Evolutionary conservation across 1,140 invertebrate species (phyloP).

Genomic region (Scaptomyza hsui): DNA sequence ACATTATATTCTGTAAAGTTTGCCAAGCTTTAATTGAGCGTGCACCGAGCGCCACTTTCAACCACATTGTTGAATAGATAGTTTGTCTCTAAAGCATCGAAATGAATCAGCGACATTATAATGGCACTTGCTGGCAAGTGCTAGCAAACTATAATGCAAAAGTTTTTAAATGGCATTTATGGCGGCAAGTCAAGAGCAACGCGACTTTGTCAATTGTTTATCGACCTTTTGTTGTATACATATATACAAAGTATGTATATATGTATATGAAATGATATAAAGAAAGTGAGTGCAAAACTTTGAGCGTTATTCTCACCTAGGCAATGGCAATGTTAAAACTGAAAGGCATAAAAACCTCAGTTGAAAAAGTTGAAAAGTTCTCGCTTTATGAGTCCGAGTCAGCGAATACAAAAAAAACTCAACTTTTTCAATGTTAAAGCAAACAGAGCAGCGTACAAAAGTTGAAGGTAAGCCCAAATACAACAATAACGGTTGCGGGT

Average conservation of each 20-base stretch:
- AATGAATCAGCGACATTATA: conserved; percentile 51
- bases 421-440: conserved; percentile 74
- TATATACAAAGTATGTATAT: not conserved
- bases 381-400: conserved; percentile 23
- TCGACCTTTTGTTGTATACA: conserved; percentile 65
- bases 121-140: conserved; percentile 49
- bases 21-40: conserved; percentile 57
- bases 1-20: conserved; percentile 4
- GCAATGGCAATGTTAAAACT: conserved; percentile 30
- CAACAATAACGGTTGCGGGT: conserved; percentile 10
- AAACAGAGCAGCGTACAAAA: conserved; percentile 60
- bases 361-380: conserved; percentile 42
- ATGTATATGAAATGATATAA: not conserved
- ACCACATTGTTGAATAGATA: too few relatives aligned
- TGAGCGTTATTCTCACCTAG: conserved; percentile 39
- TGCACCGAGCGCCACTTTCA: too few relatives aligned
- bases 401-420: conserved; percentile 18
- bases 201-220: conserved; percentile 69
- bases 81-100: conserved; percentile 2
- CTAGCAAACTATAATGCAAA: conserved; percentile 62
- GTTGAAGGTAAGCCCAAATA: conserved; percentile 30
- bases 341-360: conserved; percentile 29
- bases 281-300: conserved; percentile 27
- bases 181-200: conserved; percentile 27
- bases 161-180: conserved; percentile 68